Conservation (phyloP, 2,797 vertebrate species). For the Pteronotus mesoamericanus region DNA sequence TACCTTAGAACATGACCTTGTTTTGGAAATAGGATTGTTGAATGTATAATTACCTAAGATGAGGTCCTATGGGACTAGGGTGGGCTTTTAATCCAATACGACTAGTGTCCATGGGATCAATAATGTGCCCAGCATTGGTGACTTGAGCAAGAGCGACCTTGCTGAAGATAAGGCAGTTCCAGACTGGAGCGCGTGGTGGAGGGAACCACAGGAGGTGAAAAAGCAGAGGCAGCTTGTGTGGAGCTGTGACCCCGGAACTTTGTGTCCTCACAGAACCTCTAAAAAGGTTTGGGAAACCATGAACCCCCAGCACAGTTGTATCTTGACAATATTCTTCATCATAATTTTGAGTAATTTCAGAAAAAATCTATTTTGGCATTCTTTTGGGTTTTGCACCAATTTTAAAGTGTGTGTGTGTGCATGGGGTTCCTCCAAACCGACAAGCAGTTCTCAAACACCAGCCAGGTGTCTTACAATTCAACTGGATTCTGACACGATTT, state of each 20-base stretch:
- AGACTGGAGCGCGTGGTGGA: fast-evolving
- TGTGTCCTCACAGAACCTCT: background rate
- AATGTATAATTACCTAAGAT: background rate
- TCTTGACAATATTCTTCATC: background rate
- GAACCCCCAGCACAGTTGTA: background rate
- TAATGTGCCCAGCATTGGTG: background rate
- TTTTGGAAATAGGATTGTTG: background rate
- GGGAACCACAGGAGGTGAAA: background rate
- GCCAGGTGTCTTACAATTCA: background rate
- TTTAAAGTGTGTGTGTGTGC: background rate
- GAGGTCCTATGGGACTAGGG: no score
- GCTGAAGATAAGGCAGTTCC: background rate
- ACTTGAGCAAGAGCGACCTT: no score
- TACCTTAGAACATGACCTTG: background rate
- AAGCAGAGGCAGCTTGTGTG: fast-evolving
- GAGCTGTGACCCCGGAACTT: background rate
- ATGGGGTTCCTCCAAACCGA: background rate
- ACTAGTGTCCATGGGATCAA: background rate
- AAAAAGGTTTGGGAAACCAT: no score
- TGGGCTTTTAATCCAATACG: background rate
- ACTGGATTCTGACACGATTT: background rate
- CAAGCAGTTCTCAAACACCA: background rate
- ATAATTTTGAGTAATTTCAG: background rate
- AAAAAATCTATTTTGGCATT: background rate
- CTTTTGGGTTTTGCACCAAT: background rate